Conservation (phyloP, 2,113 vertebrate species). For the Crotalus helleri region DNA sequence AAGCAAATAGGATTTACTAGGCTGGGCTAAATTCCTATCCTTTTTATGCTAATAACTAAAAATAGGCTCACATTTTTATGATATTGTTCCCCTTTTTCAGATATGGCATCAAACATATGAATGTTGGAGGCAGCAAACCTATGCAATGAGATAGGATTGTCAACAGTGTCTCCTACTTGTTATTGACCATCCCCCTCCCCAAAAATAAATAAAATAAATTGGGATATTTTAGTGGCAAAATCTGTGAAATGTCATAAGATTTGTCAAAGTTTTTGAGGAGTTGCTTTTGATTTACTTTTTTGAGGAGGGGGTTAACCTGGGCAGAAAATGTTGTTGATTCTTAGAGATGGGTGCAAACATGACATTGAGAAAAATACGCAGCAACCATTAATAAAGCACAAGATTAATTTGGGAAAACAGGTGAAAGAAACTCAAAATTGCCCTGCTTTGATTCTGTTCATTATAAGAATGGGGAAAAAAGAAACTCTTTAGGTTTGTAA, state of each 20-base stretch:
- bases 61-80: neutral
- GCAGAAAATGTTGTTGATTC: neutral
- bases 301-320: neutral
- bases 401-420: neutral
- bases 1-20: neutral
- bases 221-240: neutral
- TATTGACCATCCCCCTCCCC: rapidly evolving
- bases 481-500: neutral
- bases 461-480: neutral
- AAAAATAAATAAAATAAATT: neutral
- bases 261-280: neutral
- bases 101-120: too few relatives aligned
- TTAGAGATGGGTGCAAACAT: neutral
- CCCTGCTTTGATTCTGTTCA: neutral
- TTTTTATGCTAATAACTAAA: neutral
- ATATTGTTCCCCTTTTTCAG: neutral
- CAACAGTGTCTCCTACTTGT: neutral
- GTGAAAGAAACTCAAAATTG: neutral
- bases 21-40: neutral
- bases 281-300: neutral
- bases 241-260: neutral
- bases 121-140: neutral
- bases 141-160: neutral
- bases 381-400: neutral
- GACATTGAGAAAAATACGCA: neutral